Evolutionary conservation across 2,888 invertebrate genomes (phyloP).

Genomic region (Aleiodes alternator): DNA sequence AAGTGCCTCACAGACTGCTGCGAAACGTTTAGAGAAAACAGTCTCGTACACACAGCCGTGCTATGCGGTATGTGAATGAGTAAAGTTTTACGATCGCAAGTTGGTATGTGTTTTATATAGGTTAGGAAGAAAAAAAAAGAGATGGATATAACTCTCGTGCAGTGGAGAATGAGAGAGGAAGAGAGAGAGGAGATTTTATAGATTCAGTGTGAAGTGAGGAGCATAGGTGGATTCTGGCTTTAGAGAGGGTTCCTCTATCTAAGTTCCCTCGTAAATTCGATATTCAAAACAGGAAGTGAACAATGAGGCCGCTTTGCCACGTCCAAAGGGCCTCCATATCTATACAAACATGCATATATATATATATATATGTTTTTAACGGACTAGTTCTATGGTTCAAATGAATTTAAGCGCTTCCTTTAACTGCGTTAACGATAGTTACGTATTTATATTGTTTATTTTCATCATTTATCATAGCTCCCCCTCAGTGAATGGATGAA

Average conservation of each 20-base stretch:
- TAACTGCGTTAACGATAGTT: constrained; percentile 16
- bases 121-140: constrained; percentile 48
- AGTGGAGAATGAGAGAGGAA: constrained; percentile 42
- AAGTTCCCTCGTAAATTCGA: constrained; percentile 70
- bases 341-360: too few relatives aligned
- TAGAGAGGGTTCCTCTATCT: constrained; percentile 51
- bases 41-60: constrained; percentile 55
- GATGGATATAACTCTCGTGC: constrained; percentile 7
- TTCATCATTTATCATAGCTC: constrained; percentile 13
- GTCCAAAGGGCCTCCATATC: constrained; percentile 28
- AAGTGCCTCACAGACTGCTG: constrained; percentile 34
- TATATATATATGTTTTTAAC: background rate
- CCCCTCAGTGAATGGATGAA: background rate
- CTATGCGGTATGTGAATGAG: constrained; percentile 54
- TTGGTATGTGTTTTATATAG: constrained; percentile 54
- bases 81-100: constrained; percentile 65
- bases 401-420: constrained; percentile 29
- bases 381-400: constrained; percentile 43
- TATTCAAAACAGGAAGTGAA: constrained; percentile 70
- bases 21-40: constrained; percentile 59
- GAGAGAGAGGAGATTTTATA: constrained; percentile 37
- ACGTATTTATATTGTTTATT: background rate
- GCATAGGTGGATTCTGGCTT: constrained; percentile 22
- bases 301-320: constrained; percentile 62
- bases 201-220: constrained; percentile 40